Conservation (phyloP, 2,888 invertebrate genomes). For the Calliscelio sp. region DNA sequence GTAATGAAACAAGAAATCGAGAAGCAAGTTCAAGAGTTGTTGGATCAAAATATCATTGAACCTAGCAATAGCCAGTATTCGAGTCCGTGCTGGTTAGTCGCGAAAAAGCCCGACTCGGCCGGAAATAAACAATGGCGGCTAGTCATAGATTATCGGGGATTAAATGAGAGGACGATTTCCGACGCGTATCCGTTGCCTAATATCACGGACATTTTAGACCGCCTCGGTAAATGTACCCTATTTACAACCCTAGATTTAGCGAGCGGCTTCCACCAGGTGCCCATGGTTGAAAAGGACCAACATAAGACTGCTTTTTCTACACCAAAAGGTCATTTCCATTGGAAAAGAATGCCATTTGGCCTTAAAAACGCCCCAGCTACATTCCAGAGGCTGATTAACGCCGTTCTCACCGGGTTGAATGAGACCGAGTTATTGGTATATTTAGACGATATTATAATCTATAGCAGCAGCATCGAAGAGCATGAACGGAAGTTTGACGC, state of each 20-base stretch:
- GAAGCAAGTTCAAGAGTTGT: no score
- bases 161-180: slow-evolving; percentile 38
- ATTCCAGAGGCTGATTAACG: slow-evolving; percentile 78
- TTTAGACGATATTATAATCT: slow-evolving; percentile 55
- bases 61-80: no score
- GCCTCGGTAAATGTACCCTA: no score
- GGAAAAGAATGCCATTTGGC: slow-evolving; percentile 60
- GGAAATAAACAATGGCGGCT: slow-evolving; percentile 60
- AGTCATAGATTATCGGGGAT: slow-evolving; percentile 55
- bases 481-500: slow-evolving; percentile 13
- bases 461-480: background rate
- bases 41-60: no score
- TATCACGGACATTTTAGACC: no score
- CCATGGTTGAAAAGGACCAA: no score
- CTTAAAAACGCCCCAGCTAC: background rate
- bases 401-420: slow-evolving; percentile 67
- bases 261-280: no score
- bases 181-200: no score
- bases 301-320: slow-evolving; percentile 9
- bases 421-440: slow-evolving; percentile 68
- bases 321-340: slow-evolving; percentile 73
- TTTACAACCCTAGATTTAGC: no score
- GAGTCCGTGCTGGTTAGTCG: no score
- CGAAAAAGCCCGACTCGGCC: no score
- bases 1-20: no score